These are phyloP conservation scores for Chaetogeoica ovagalla DNA, from an alignment of 2,888 invertebrate species.

Conservation along the genomic window DNA sequence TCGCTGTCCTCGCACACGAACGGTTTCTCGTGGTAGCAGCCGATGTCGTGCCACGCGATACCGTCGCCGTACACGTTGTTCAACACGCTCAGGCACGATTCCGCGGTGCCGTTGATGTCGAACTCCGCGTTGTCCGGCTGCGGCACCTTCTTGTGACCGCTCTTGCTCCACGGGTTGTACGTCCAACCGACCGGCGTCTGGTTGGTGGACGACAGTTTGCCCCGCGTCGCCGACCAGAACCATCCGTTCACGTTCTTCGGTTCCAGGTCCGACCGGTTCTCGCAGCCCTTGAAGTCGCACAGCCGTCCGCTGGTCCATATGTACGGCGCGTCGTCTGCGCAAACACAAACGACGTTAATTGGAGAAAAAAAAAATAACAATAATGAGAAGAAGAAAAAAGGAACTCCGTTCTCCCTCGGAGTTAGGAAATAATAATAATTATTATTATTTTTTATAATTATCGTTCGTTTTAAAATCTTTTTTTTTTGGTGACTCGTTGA, in stretches of 20 bases:
- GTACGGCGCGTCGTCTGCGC: conserved; percentile 80
- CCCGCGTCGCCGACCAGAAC: conserved; percentile 91
- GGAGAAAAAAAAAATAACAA: too few species aligned
- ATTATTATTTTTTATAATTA: too few species aligned
- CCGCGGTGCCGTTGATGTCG: conserved; percentile 83
- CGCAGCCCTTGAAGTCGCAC: conserved; percentile 92
- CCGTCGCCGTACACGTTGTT: conserved; percentile 94
- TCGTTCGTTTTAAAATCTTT: too few species aligned
- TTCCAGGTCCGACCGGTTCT: conserved; percentile 80
- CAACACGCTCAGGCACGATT: conserved; percentile 82
- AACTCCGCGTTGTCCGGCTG: conserved; percentile 91
- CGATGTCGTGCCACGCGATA: conserved; percentile 92
- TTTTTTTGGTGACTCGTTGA: too few species aligned
- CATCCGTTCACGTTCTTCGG: conserved; percentile 84
- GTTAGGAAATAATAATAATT: too few species aligned
- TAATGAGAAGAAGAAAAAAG: too few species aligned
- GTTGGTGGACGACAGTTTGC: conserved; percentile 82
- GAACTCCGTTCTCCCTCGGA: too few species aligned
- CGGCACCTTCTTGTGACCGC: conserved; percentile 84
- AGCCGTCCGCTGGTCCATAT: conserved; percentile 92
- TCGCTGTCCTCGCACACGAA: conserved; percentile 89
- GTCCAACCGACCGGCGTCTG: conserved; percentile 68
- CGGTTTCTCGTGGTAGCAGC: conserved; percentile 91
- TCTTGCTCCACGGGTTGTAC: conserved; percentile 88
- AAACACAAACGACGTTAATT: too few species aligned